These are phyloP conservation scores for Pseudorhombus dupliciocellatus DNA, from an alignment of 2,113 vertebrate genomes.

Conservation along the genomic window DNA sequence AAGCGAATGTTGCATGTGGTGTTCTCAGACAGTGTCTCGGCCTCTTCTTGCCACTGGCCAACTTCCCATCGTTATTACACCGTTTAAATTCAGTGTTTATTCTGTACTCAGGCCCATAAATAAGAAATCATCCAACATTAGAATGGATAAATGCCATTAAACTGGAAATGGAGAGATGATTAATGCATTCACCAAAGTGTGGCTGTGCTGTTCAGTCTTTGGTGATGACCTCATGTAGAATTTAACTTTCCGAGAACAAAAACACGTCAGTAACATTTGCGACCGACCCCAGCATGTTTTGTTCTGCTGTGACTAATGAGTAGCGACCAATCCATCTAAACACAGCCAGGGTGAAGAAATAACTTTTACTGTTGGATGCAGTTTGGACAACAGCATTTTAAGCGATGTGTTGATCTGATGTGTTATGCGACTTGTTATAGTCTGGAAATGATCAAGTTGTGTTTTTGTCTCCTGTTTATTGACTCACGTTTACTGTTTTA, in stretches of 20 bases:
- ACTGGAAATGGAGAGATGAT: neutral
- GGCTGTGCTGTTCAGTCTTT: neutral
- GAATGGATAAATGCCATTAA: neutral
- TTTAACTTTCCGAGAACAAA: neutral
- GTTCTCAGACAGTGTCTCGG: constrained; percentile 17
- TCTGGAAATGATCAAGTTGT: too few species aligned
- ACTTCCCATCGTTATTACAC: constrained; percentile 16
- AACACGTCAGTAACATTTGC: too few species aligned
- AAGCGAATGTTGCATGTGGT: neutral
- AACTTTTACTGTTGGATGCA: too few species aligned
- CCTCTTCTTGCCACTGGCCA: constrained; percentile 6
- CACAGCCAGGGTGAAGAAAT: too few species aligned
- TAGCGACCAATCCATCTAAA: too few species aligned
- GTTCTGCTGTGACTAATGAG: too few species aligned
- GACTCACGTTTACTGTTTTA: too few species aligned
- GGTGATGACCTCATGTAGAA: neutral
- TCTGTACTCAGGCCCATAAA: neutral
- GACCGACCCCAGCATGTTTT: too few species aligned
- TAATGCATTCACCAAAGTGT: neutral
- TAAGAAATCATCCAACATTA: neutral
- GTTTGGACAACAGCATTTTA: too few species aligned
- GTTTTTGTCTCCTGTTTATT: too few species aligned
- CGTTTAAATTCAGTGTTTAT: constrained; percentile 3
- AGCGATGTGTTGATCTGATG: neutral
- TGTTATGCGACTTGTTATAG: too few species aligned